Evolutionary conservation across 2,797 vertebrate species (phyloP).

Genomic region (Percopsis omiscomaycus): DNA sequence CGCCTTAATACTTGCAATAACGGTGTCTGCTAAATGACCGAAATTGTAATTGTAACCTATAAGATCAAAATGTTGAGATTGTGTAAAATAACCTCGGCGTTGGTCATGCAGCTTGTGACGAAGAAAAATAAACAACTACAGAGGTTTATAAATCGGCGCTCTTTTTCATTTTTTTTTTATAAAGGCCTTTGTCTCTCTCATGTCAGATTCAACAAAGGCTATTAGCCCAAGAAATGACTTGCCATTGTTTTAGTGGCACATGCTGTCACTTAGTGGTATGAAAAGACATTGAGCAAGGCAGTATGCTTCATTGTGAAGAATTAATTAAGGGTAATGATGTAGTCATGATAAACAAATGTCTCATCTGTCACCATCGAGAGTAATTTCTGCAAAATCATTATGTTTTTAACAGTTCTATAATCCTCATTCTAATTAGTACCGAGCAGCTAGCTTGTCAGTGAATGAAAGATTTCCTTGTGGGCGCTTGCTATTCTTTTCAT

Average conservation of each 20-base stretch:
- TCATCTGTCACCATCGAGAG: conserved; percentile 78
- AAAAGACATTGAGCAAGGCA: conserved; percentile 81
- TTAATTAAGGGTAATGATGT: conserved; percentile 83
- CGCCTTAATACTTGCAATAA: no score
- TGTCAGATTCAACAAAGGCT: conserved; percentile 83
- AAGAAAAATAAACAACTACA: conserved; percentile 75
- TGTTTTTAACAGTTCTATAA: conserved; percentile 76
- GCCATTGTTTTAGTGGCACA: conserved; percentile 82
- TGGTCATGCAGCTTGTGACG: conserved; percentile 37
- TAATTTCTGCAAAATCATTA: conserved; percentile 73
- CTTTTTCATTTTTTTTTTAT: conserved; percentile 56
- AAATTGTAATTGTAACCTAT: conserved; percentile 28
- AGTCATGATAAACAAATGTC: conserved; percentile 82
- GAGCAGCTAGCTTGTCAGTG: conserved; percentile 75
- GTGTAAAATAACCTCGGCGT: neutral
- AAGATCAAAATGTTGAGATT: conserved; percentile 57
- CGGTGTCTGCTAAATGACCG: no score
- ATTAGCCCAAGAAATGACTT: conserved; percentile 81
- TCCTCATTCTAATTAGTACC: conserved; percentile 78
- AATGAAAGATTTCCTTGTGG: conserved; percentile 64
- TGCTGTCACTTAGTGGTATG: conserved; percentile 79
- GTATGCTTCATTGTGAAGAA: conserved; percentile 79
- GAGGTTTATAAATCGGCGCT: conserved; percentile 71
- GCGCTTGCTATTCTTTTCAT: conserved; percentile 73
- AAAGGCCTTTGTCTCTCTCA: conserved; percentile 81